phyloP scores from a whole-genome alignment of 2,797 vertebrate genomes.

The Myotis findleyi region DNA sequence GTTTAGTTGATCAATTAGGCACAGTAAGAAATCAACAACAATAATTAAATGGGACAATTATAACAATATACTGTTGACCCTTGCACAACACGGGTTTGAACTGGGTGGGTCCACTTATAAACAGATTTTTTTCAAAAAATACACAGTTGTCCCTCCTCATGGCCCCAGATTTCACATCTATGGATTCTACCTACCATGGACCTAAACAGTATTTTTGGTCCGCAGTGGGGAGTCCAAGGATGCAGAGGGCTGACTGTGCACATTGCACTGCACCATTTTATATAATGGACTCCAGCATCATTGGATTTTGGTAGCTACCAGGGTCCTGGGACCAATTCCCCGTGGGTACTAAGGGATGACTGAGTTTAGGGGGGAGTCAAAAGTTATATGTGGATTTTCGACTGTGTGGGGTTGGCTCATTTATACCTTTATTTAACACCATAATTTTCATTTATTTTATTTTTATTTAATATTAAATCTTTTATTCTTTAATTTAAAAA shows the following conservation, averaged over 20 bases:
- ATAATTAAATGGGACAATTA: background rate
- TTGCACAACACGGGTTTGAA: background rate
- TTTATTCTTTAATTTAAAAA: slow-evolving; percentile 7
- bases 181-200: background rate
- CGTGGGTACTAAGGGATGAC: background rate
- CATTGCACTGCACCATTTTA: background rate
- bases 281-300: background rate
- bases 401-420: background rate
- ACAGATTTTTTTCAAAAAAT: background rate
- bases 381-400: background rate
- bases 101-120: background rate
- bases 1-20: background rate
- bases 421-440: background rate
- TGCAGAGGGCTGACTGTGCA: too few species aligned
- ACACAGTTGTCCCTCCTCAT: background rate
- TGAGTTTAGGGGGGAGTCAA: background rate
- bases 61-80: background rate
- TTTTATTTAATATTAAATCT: slow-evolving; percentile 1
- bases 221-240: background rate
- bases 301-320: background rate
- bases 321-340: background rate
- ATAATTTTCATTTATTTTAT: background rate
- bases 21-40: background rate
- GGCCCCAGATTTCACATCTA: background rate
- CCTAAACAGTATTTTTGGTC: background rate